These are phyloP conservation scores for Stenoptilia bipunctidactyla DNA, from an alignment of 2,888 invertebrate genomes.

Conservation along the genomic window DNA sequence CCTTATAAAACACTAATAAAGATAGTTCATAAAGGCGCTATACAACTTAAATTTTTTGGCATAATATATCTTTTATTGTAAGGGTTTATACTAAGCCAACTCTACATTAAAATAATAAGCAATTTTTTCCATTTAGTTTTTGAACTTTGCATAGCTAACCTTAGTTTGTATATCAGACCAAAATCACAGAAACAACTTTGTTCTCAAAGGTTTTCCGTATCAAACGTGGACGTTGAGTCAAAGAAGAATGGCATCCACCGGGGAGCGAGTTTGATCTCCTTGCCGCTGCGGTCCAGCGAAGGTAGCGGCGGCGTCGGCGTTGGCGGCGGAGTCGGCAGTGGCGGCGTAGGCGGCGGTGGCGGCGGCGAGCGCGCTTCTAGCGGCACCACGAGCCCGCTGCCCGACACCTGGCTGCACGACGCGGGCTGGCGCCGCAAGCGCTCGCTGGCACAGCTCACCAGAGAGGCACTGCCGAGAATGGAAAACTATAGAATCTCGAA, in stretches of 20 bases:
- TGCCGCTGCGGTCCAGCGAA: conserved; percentile 36
- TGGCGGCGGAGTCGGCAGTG: conserved; percentile 29
- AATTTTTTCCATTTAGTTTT: no score
- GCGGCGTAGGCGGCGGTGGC: conserved; percentile 39
- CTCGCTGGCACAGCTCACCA: conserved; percentile 76
- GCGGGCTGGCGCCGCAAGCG: conserved; percentile 64
- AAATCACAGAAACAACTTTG: no score
- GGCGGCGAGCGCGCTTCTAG: conserved; percentile 27
- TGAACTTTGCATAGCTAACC: no score
- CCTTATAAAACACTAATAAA: no score
- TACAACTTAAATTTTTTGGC: no score
- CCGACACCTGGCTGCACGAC: conserved; percentile 59
- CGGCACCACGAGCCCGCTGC: conserved; percentile 26
- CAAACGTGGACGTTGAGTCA: conserved; percentile 42
- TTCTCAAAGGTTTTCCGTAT: conserved; percentile 45
- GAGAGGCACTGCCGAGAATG: conserved; percentile 84
- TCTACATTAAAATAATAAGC: no score
- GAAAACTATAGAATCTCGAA: conserved; percentile 87
- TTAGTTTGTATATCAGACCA: no score
- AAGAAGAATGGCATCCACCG: conserved; percentile 61
- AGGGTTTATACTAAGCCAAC: no score
- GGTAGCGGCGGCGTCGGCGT: conserved; percentile 34
- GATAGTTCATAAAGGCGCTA: no score
- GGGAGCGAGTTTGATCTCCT: conserved; percentile 55
- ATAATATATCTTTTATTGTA: no score